Evolutionary conservation across 2,113 vertebrate species (phyloP).

Genomic region (Taurulus bubalis): DNA sequence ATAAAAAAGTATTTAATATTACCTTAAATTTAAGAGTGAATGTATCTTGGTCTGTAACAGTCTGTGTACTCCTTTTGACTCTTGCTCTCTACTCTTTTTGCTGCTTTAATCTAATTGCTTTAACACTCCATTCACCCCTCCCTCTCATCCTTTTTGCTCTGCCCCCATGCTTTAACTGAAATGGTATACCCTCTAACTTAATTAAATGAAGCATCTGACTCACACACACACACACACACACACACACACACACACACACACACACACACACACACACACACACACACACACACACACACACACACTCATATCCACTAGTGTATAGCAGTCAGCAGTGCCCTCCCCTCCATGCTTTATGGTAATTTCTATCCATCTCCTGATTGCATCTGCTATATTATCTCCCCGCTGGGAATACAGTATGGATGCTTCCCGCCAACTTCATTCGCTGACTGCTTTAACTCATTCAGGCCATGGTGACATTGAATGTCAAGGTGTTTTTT

Average conservation of each 20-base stretch:
- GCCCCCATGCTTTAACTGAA: conserved; percentile 55
- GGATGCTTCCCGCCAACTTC: conserved; percentile 34
- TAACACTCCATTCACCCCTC: conserved; percentile 40
- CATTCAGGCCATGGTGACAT: conserved; percentile 1
- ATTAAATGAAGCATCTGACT: conserved; percentile 63
- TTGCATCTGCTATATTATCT: conserved; percentile 41
- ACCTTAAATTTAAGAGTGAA: neutral
- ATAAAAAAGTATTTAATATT: neutral
- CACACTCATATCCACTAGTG: neutral
- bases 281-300: too few relatives aligned
- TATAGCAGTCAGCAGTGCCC: conserved; percentile 2
- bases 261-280: too few relatives aligned
- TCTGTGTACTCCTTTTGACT: neutral
- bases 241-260: too few relatives aligned
- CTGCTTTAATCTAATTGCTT: conserved; percentile 64
- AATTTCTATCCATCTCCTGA: conserved; percentile 61
- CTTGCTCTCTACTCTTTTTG: neutral
- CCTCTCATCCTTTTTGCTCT: conserved; percentile 15
- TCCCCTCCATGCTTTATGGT: conserved; percentile 42
- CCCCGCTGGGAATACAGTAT: conserved; percentile 36
- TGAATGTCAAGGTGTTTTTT: neutral
- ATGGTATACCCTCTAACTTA: conserved; percentile 63
- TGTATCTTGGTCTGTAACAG: conserved; percentile 6
- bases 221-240: conserved; percentile 23
- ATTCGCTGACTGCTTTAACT: conserved; percentile 12